These are phyloP conservation scores for Caligus rogercresseyi DNA, from an alignment of 1,140 invertebrate genomes.

Conservation along the genomic window DNA sequence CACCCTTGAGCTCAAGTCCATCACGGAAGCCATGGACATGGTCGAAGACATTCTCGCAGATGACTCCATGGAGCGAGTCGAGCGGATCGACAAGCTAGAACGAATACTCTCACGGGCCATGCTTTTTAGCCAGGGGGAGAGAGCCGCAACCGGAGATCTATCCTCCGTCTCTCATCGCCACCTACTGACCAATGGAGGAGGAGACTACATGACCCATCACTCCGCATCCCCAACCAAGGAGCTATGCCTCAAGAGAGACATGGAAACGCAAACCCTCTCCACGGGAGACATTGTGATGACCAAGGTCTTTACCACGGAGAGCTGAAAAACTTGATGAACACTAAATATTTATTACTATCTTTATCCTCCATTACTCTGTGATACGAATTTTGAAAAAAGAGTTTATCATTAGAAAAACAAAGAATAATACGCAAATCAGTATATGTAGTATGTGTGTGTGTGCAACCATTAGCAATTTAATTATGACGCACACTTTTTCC, in stretches of 20 bases:
- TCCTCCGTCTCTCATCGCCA: slow-evolving; percentile 21
- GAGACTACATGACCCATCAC: not conserved
- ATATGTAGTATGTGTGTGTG: no score
- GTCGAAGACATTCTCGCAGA: slow-evolving; percentile 67
- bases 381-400: not conserved
- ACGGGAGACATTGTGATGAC: slow-evolving; percentile 86
- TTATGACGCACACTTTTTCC: no score
- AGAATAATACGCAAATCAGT: no score
- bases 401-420: no score
- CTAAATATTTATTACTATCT: not conserved
- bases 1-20: not conserved
- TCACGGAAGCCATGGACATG: slow-evolving; percentile 30
- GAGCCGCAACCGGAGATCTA: slow-evolving; percentile 42
- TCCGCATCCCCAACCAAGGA: slow-evolving; percentile 10
- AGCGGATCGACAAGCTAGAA: slow-evolving; percentile 66
- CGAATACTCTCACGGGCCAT: slow-evolving; percentile 44
- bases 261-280: slow-evolving; percentile 42
- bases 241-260: not conserved
- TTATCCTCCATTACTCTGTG: not conserved
- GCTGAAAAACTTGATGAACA: not conserved
- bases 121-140: not conserved
- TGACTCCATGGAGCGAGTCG: slow-evolving; percentile 58
- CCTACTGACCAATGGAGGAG: slow-evolving; percentile 2
- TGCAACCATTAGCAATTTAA: no score
- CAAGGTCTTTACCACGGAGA: slow-evolving; percentile 40